These are phyloP conservation scores for Littorina saxatilis DNA, from an alignment of 1,140 invertebrate species.

Conservation along the genomic window DNA sequence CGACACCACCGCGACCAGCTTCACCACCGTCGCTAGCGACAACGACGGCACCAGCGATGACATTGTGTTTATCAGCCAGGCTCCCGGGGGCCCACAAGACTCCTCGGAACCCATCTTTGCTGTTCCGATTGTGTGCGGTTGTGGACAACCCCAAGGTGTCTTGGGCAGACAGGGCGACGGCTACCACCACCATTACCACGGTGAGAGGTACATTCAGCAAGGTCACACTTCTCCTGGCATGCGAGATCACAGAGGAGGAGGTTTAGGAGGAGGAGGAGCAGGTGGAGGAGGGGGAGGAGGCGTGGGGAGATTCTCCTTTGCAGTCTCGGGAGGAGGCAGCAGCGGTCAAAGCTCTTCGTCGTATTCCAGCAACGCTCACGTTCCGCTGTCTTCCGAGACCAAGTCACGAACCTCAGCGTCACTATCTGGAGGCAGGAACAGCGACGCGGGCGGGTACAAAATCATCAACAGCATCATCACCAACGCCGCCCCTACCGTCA, in stretches of 20 bases:
- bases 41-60: conserved; percentile 23
- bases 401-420: not conserved
- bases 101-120: conserved; percentile 24
- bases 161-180: no score
- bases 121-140: conserved; percentile 22
- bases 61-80: not conserved
- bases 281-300: conserved; percentile 8
- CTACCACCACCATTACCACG: not conserved
- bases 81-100: not conserved
- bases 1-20: conserved; percentile 37
- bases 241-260: no score
- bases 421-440: not conserved
- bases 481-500: no score
- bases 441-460: not conserved
- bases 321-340: not conserved
- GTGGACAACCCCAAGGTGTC: no score
- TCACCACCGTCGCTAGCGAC: conserved; percentile 37
- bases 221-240: not conserved
- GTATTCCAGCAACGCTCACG: not conserved
- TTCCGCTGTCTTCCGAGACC: not conserved
- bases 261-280: not conserved
- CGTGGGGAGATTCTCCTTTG: not conserved
- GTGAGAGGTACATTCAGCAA: not conserved
- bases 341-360: not conserved
- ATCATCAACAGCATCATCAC: not conserved